Percentiles rank a stretch among this genome's conserved stretches.
Conservation (phyloP, 2,888 invertebrate genomes). For the Kuschelorhynchus macadamiae region DNA sequence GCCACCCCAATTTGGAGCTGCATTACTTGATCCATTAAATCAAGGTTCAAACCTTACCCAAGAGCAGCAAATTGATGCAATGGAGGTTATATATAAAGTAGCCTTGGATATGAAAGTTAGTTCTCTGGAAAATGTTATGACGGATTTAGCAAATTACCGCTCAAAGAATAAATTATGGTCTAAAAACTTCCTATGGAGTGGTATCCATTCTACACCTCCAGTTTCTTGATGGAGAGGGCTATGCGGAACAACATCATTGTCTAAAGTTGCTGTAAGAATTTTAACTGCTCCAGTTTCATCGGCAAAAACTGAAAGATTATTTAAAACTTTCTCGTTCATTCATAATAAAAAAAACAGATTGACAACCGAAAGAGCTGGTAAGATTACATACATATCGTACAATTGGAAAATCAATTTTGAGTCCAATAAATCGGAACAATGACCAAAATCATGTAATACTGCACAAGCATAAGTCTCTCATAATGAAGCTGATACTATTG, state of each 20-base stretch:
- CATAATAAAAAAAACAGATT: background rate
- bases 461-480: background rate
- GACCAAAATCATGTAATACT: background rate
- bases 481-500: constrained; percentile 1
- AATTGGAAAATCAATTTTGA: background rate
- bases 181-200: constrained; percentile 3
- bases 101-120: background rate
- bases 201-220: background rate
- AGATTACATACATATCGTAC: background rate
- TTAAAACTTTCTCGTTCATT: background rate
- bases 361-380: background rate
- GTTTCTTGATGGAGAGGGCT: constrained; percentile 3
- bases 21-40: too few species aligned
- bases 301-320: background rate
- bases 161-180: constrained; percentile 4
- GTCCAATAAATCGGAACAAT: background rate
- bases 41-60: too few species aligned
- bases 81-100: background rate
- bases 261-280: background rate
- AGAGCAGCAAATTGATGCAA: too few species aligned
- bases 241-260: background rate
- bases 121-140: constrained; percentile 5
- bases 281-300: background rate
- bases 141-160: constrained; percentile 3
- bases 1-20: too few species aligned